Conservation (phyloP, 2,113 vertebrate genomes). For the Dicerorhinus sumatrensis region DNA sequence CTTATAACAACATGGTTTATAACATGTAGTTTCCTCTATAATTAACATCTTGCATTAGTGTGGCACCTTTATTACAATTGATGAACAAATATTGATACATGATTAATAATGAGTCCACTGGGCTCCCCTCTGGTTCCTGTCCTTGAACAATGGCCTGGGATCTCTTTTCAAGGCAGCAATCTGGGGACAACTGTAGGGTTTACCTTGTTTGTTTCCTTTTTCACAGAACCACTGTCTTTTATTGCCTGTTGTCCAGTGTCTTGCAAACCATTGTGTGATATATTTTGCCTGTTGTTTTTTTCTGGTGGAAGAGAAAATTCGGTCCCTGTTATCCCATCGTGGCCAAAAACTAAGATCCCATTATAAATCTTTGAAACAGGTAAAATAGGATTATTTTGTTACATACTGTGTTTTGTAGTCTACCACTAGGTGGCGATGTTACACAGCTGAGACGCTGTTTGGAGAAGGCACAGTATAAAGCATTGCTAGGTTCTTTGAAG, state of each 20-base stretch:
- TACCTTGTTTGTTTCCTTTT: background rate
- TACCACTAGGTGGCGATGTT: slow-evolving; percentile 68
- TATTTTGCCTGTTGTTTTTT: background rate
- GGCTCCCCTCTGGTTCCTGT: background rate
- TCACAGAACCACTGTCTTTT: background rate
- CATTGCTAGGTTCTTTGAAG: slow-evolving; percentile 32
- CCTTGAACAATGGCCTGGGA: background rate
- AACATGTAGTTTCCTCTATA: background rate
- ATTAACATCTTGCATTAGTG: background rate
- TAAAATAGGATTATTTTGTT: background rate
- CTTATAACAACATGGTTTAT: background rate
- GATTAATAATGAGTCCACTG: background rate
- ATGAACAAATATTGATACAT: background rate
- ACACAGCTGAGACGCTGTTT: background rate
- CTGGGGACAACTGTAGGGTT: background rate
- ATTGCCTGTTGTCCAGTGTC: background rate
- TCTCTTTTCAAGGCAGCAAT: background rate
- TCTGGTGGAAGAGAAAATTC: background rate
- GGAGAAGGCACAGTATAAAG: background rate
- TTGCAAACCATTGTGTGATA: background rate
- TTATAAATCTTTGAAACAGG: background rate
- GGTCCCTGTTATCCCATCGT: background rate
- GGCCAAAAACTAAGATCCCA: background rate
- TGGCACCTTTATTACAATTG: background rate
- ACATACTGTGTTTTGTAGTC: background rate